These are phyloP conservation scores for Protophormia terraenovae DNA, from an alignment of 2,888 invertebrate genomes.

Conservation along the genomic window DNA sequence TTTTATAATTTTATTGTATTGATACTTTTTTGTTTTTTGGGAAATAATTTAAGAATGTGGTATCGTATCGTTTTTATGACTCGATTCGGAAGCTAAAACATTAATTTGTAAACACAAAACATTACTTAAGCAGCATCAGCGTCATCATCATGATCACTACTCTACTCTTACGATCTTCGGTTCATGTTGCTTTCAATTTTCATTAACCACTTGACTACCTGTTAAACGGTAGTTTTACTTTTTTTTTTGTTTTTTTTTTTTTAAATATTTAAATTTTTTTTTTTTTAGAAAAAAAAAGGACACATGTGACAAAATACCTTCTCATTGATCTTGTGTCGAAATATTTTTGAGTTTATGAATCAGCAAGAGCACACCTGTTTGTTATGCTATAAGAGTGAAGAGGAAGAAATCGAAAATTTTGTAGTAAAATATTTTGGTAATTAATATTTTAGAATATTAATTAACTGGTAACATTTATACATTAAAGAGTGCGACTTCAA, in stretches of 20 bases:
- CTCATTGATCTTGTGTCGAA: slow-evolving; percentile 26
- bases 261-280: slow-evolving; percentile 39
- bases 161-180: slow-evolving; percentile 23
- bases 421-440: slow-evolving; percentile 41
- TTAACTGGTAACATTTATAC: neutral
- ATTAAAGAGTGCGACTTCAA: too few species aligned
- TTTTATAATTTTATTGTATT: slow-evolving; percentile 37
- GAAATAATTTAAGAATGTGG: slow-evolving; percentile 55
- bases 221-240: slow-evolving; percentile 58
- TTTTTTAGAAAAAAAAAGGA: slow-evolving; percentile 23
- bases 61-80: slow-evolving; percentile 34
- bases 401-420: neutral
- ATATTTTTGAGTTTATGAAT: slow-evolving; percentile 5
- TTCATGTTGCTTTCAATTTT: slow-evolving; percentile 48
- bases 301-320: slow-evolving; percentile 57
- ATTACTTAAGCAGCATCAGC: slow-evolving; percentile 59
- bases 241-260: neutral
- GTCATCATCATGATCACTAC: neutral
- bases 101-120: slow-evolving; percentile 69
- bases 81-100: slow-evolving; percentile 66
- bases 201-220: slow-evolving; percentile 45
- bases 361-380: slow-evolving; percentile 61
- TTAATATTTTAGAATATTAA: neutral
- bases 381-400: slow-evolving; percentile 39
- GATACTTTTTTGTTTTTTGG: slow-evolving; percentile 48